Evolutionary conservation across 2,797 vertebrate species (phyloP).

Genomic region (Tokudaia muenninki): DNA sequence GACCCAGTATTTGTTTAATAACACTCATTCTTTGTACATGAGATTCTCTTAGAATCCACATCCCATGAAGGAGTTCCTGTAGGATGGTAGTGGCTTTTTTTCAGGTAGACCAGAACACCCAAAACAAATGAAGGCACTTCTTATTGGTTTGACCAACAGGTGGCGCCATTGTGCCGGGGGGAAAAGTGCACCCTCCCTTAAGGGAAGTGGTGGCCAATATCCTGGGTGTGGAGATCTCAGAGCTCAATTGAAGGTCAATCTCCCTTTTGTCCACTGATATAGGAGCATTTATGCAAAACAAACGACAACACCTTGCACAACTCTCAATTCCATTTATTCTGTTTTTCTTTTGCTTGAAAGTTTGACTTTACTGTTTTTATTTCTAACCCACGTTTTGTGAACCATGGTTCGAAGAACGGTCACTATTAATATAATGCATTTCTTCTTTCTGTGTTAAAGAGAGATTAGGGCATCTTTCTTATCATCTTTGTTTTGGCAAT

Average conservation of each 20-base stretch:
- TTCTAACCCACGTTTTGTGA: neutral
- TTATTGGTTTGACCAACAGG: neutral
- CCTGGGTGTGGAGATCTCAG: rapidly evolving
- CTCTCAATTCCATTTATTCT: neutral
- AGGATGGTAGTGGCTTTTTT: neutral
- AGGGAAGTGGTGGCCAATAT: too few species aligned
- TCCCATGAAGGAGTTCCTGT: neutral
- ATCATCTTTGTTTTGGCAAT: neutral
- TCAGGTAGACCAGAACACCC: neutral
- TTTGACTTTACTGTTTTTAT: neutral
- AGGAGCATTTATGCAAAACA: neutral
- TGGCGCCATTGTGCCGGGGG: neutral
- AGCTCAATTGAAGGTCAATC: neutral
- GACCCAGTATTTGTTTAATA: neutral
- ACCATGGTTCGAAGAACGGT: neutral
- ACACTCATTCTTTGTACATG: neutral
- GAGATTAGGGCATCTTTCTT: neutral
- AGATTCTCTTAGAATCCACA: neutral
- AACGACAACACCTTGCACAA: neutral
- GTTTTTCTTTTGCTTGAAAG: neutral
- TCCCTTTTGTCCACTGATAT: neutral
- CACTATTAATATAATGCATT: neutral
- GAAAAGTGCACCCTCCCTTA: rapidly evolving
- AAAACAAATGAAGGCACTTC: neutral
- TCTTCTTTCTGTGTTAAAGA: neutral